Evolutionary conservation across 1,140 invertebrate species (phyloP).

Genomic region (Drosophila pachea): DNA sequence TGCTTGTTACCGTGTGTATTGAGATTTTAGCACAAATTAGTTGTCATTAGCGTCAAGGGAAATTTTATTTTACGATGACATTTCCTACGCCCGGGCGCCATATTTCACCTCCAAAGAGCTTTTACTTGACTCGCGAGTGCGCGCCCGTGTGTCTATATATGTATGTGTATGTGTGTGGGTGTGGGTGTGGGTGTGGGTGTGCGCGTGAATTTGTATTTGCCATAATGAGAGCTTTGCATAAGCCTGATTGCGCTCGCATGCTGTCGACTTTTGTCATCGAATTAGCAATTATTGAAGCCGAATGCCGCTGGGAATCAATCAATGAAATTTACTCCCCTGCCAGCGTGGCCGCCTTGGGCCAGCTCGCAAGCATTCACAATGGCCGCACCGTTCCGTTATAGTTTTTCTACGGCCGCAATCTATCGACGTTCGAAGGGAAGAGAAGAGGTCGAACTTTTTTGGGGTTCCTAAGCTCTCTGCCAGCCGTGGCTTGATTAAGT

Average conservation of each 20-base stretch:
- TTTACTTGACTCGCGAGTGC: constrained; percentile 23
- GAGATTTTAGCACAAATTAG: constrained; percentile 70
- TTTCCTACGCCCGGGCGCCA: constrained; percentile 44
- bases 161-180: neutral
- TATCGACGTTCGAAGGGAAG: too few relatives aligned
- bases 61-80: constrained; percentile 74
- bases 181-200: neutral
- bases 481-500: constrained; percentile 30
- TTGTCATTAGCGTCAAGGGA: constrained; percentile 73
- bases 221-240: constrained; percentile 42
- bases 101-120: constrained; percentile 43
- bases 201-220: constrained; percentile 12
- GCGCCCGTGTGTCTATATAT: constrained; percentile 7
- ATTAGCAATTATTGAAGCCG: constrained; percentile 23
- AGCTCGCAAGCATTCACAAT: too few relatives aligned
- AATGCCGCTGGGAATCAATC: constrained; percentile 28
- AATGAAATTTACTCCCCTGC: neutral
- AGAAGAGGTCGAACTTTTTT: constrained; percentile 11
- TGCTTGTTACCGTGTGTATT: constrained; percentile 43
- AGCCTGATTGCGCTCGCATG: constrained; percentile 26
- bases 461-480: neutral
- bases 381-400: too few relatives aligned
- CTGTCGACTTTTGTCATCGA: constrained; percentile 28
- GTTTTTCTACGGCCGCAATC: too few relatives aligned
- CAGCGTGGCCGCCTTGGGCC: too few relatives aligned